These are phyloP conservation scores for Dendronephthya gigantea DNA, from an alignment of 64 coral and sea anemone genomes.

Conservation along the genomic window DNA sequence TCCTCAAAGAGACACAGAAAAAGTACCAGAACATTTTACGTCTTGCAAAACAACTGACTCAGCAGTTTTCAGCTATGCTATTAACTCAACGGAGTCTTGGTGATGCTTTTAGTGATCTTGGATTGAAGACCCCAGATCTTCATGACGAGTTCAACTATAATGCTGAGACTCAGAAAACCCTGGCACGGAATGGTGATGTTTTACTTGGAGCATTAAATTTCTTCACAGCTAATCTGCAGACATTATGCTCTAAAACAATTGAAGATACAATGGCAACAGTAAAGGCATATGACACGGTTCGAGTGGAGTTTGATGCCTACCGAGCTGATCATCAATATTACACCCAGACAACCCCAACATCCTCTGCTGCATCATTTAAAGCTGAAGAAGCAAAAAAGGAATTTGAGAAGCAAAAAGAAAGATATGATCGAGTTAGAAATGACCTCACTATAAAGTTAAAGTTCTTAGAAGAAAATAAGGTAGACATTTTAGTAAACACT, in stretches of 20 bases:
- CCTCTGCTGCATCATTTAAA: constrained; percentile 44
- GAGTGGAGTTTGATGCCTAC: constrained; percentile 98
- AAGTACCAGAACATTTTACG: constrained; percentile 66
- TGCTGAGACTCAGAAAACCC: constrained; percentile 77
- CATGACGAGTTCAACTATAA: constrained; percentile 94
- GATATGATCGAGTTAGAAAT: constrained; percentile 74
- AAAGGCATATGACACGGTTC: constrained; percentile 79
- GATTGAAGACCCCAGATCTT: constrained; percentile 89
- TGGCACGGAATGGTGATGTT: constrained; percentile 87
- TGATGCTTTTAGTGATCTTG: constrained; percentile 81
- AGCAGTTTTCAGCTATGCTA: constrained; percentile 79
- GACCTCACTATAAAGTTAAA: constrained; percentile 87
- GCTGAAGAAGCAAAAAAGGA: constrained; percentile 69
- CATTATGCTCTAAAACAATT: constrained; percentile 89
- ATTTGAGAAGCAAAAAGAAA: constrained; percentile 77
- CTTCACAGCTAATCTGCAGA: constrained; percentile 78
- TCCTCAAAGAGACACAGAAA: constrained; percentile 78
- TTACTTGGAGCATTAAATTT: constrained; percentile 85
- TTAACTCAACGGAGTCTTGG: constrained; percentile 70
- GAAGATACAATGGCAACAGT: constrained; percentile 89
- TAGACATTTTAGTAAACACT: background rate
- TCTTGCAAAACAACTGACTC: constrained; percentile 78
- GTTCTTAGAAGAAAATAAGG: constrained; percentile 99
- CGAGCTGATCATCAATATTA: constrained; percentile 73
- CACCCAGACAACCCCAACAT: constrained; percentile 39